Conservation (phyloP, 2,888 invertebrate genomes). For the Actias luna region DNA sequence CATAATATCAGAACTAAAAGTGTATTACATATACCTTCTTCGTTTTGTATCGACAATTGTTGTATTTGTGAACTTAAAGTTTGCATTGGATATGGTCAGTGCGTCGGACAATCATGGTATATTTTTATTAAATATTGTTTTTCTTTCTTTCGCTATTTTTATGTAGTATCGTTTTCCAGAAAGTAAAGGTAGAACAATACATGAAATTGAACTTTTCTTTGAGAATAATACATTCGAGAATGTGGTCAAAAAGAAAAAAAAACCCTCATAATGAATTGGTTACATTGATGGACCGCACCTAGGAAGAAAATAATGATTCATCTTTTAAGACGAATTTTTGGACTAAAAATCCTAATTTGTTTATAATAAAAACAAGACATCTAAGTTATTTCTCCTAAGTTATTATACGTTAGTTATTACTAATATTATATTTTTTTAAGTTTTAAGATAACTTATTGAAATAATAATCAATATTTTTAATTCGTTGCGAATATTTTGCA, state of each 20-base stretch:
- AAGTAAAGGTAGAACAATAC: constrained; percentile 5
- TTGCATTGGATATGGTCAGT: not conserved
- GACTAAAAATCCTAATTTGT: not conserved
- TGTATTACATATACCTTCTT: constrained; percentile 18
- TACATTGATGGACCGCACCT: not conserved
- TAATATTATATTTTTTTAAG: no score
- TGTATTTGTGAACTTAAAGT: not conserved
- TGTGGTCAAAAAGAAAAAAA: not conserved
- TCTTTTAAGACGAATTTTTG: not conserved
- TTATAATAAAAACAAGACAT: no score
- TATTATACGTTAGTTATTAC: no score
- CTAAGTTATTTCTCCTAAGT: no score
- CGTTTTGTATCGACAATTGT: not conserved
- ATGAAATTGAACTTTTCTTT: constrained; percentile 6
- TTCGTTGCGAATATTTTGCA: no score
- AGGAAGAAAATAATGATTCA: not conserved
- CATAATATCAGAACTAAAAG: constrained; percentile 31
- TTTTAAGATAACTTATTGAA: no score
- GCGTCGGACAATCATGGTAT: not conserved
- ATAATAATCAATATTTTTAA: no score
- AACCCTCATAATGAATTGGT: not conserved
- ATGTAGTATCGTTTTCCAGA: constrained; percentile 23
- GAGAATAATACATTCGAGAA: not conserved
- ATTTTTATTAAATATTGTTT: not conserved
- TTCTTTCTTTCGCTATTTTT: constrained; percentile 1